Conservation (phyloP, 2,888 invertebrate species). For the Tupiocoris notatus region DNA sequence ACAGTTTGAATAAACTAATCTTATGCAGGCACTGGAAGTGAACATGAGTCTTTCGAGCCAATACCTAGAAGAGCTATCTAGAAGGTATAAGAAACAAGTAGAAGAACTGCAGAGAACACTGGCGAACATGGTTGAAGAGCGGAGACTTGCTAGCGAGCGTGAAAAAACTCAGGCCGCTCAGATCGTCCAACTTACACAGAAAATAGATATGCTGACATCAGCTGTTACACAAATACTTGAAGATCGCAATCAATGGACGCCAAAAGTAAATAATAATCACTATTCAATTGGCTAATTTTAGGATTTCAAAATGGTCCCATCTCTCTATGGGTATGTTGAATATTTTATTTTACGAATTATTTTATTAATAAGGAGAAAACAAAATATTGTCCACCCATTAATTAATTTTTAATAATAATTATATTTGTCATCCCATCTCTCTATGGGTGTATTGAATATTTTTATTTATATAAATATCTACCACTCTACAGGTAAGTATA, state of each 20-base stretch:
- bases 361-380: no score
- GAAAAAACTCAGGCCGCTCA: constrained; percentile 79
- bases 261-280: constrained; percentile 53
- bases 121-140: constrained; percentile 74
- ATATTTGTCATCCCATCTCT: no score
- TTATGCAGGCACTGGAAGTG: constrained; percentile 80
- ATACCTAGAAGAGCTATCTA: constrained; percentile 93
- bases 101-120: constrained; percentile 89
- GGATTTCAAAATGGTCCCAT: not conserved
- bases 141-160: constrained; percentile 67
- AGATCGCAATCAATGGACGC: constrained; percentile 66
- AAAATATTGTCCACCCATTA: no score
- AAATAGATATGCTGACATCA: constrained; percentile 63
- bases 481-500: no score
- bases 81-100: constrained; percentile 92
- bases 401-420: no score
- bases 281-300: not conserved
- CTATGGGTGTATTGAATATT: no score
- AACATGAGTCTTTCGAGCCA: constrained; percentile 96
- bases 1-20: no score
- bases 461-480: no score
- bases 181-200: constrained; percentile 65
- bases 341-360: no score
- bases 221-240: constrained; percentile 62
- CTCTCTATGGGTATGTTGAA: no score